phyloP scores from a whole-genome alignment of 1,140 invertebrate genomes.

The Polypedilum pembai region DNA sequence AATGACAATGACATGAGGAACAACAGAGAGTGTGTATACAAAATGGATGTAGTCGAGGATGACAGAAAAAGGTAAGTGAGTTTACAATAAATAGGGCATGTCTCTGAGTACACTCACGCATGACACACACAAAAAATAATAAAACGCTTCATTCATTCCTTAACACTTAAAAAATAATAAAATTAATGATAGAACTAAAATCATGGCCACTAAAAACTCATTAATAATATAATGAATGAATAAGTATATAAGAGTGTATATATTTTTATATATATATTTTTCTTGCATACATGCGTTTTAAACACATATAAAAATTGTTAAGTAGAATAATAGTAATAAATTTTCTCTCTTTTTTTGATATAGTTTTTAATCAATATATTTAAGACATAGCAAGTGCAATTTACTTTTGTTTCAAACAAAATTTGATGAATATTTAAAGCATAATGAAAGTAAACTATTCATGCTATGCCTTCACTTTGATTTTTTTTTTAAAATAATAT shows the following conservation, averaged over 20 bases:
- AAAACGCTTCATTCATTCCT: neutral
- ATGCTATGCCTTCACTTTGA: too few species aligned
- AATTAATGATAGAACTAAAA: conserved; percentile 2
- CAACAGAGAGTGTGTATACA: neutral
- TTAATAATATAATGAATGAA: conserved; percentile 6
- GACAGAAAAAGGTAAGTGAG: too few species aligned
- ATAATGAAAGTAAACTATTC: too few species aligned
- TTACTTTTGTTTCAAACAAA: neutral
- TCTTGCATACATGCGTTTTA: too few species aligned
- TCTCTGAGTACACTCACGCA: neutral
- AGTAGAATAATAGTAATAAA: too few species aligned
- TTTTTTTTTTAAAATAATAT: neutral
- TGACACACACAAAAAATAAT: neutral
- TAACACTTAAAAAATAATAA: conserved; percentile 19
- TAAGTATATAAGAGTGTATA: neutral
- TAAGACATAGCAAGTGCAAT: neutral
- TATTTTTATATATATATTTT: neutral
- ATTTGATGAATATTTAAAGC: too few species aligned
- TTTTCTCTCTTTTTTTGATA: too few species aligned
- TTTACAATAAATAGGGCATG: neutral
- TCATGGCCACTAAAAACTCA: conserved; percentile 14
- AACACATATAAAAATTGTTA: too few species aligned
- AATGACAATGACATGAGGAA: neutral
- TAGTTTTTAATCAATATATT: too few species aligned
- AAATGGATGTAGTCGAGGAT: too few species aligned